A percentile compares a stretch with the other conserved stretches of the same genome.
These are phyloP conservation scores for Acanthoscelides obtectus DNA, from an alignment of 2,888 invertebrate genomes.

Conservation along the genomic window DNA sequence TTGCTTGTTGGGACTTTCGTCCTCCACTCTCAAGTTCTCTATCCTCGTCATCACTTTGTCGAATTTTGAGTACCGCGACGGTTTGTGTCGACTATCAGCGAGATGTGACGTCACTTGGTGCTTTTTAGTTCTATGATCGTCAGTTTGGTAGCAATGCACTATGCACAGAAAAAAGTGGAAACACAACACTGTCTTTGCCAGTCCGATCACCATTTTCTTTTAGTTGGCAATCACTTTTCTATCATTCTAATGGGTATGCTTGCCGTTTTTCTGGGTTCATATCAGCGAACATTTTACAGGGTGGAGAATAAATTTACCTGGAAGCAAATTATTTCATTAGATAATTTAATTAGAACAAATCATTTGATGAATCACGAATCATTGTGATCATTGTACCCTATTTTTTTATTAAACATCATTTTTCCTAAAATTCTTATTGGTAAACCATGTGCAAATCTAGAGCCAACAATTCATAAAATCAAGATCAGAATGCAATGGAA, in stretches of 20 bases:
- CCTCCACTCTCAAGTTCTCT: conserved; percentile 11
- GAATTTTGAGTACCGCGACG: conserved; percentile 30
- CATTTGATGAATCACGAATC: too few species aligned
- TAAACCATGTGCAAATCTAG: too few species aligned
- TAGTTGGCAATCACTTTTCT: background rate
- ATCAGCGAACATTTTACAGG: background rate
- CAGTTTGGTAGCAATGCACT: background rate
- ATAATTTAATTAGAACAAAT: too few species aligned
- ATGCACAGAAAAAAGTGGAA: background rate
- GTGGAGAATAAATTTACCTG: background rate
- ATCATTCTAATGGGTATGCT: conserved; percentile 34
- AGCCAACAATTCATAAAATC: too few species aligned
- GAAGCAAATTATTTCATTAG: background rate
- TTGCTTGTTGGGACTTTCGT: background rate
- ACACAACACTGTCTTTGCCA: background rate
- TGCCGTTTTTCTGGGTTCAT: background rate
- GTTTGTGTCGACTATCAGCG: conserved; percentile 9
- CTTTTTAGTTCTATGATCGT: background rate
- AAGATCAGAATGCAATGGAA: too few species aligned
- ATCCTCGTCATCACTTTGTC: conserved; percentile 29
- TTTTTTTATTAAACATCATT: too few species aligned
- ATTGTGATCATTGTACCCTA: too few species aligned
- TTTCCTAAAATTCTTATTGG: too few species aligned
- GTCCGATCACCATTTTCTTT: conserved; percentile 3
- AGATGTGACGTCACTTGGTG: conserved; percentile 4